Conservation (phyloP, 1,140 invertebrate species). For the Charaxes varanes region DNA sequence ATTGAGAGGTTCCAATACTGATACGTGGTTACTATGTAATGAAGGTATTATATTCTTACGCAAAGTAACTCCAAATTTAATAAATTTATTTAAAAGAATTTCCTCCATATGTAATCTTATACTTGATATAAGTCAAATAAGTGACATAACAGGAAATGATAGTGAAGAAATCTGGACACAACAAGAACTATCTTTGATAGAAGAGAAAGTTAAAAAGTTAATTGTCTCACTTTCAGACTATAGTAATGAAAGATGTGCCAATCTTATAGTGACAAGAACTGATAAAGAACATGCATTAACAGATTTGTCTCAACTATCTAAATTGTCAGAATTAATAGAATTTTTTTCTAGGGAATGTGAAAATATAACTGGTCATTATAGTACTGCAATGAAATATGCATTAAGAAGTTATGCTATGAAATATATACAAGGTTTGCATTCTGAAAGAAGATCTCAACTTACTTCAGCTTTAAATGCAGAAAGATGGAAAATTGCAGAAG, state of each 20-base stretch:
- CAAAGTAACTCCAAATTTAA: slow-evolving; percentile 81
- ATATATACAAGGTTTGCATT: slow-evolving; percentile 94
- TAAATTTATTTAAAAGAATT: slow-evolving; percentile 77
- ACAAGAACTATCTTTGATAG: slow-evolving; percentile 81
- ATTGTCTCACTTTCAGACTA: slow-evolving; percentile 90
- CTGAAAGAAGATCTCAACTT: slow-evolving; percentile 90
- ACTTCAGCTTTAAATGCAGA: slow-evolving; percentile 91
- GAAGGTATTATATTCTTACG: slow-evolving; percentile 89
- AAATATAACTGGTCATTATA: slow-evolving; percentile 84
- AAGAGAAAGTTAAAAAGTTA: slow-evolving; percentile 83
- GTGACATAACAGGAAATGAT: slow-evolving; percentile 73
- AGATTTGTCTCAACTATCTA: slow-evolving; percentile 84
- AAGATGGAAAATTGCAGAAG: slow-evolving; percentile 94
- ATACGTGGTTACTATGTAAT: slow-evolving; percentile 79
- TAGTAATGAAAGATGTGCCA: slow-evolving; percentile 92
- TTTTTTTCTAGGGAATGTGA: slow-evolving; percentile 85
- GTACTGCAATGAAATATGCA: slow-evolving; percentile 86
- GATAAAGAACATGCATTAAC: slow-evolving; percentile 78
- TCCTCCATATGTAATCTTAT: slow-evolving; percentile 85
- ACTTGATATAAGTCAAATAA: slow-evolving; percentile 68
- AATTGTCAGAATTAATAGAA: slow-evolving; percentile 86
- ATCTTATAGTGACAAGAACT: slow-evolving; percentile 85
- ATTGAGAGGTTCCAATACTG: slow-evolving; percentile 78
- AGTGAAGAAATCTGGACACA: slow-evolving; percentile 81
- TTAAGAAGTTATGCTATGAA: slow-evolving; percentile 92